Base-by-base conservation (phyloP, 2,888 invertebrate genomes). In the Apeira syringaria region DNA sequence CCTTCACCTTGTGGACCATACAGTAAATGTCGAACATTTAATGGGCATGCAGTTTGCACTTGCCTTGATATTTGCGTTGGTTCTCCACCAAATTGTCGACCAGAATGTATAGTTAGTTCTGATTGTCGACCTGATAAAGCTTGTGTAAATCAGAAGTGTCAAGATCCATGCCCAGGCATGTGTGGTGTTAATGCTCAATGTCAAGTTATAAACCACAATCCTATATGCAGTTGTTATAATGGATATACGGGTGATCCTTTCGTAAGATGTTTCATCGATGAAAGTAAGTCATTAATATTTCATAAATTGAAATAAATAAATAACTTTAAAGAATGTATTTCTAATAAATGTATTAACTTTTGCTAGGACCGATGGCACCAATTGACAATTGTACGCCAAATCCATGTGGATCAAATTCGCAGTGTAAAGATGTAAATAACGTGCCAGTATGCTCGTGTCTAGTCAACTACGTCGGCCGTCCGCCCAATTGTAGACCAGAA, bases 1-100 rank as follows among this genome's bases (percentile, higher is more conserved):
- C 95, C 95, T 47, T 93, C 94, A 56, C 95, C 95, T 49, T 96
- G 96, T 77, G 95, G 95, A 50, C 93, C 94, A 6, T 94, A 95
- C 72, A 95, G 95, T 80, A 91, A 93, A 61, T 96, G 96, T 80
- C 92, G 94, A 39, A 91, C 92, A 33, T 91, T 92, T 62, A 93
- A 94, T 61, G 93, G 93, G 33, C 93, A 94, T 74, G 94, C 95
- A 28, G 93, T 94, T 47, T 96, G 96, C 75, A 94, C 95, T 47
- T 96, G 96, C 65, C 91, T 93, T 59, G 91, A 92, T 44, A 92
- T 93, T 53, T 95, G 93, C 75, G 85, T 94, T 54, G 95, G 96
- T 43, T 91, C 94, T 38, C 96, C 96, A 25, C 95, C 95, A 12
- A 91, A 91, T 53, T 96, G 96, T 78, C 91, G 93, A 58, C 95